A percentile compares a stretch with the other conserved stretches of the same genome.
phyloP scores from a whole-genome alignment of 1,140 invertebrate species.

The Branchinecta lynchi region DNA sequence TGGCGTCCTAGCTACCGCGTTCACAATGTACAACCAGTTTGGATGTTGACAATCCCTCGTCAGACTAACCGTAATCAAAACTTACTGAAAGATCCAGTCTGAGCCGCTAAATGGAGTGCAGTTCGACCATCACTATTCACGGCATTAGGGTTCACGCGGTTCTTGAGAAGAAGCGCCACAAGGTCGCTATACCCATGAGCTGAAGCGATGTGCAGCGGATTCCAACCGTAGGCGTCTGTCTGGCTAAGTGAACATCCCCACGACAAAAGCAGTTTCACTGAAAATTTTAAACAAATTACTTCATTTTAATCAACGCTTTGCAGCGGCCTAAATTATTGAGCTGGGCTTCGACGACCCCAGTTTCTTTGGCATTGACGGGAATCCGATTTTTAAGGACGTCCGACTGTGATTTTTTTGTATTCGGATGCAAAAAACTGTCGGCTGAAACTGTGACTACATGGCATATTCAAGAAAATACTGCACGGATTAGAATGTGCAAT shows the following conservation, averaged over 20 bases:
- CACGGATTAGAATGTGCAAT: too few relatives aligned
- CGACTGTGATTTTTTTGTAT: too few relatives aligned
- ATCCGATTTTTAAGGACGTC: too few relatives aligned
- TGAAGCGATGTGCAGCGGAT: constrained; percentile 27
- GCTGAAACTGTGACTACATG: too few relatives aligned
- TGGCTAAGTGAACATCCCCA: constrained; percentile 27
- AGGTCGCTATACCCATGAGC: constrained; percentile 24
- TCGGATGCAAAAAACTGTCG: too few relatives aligned
- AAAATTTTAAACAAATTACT: constrained; percentile 8
- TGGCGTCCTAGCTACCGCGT: too few relatives aligned
- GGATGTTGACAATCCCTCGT: too few relatives aligned
- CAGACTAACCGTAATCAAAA: too few relatives aligned
- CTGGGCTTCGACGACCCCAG: too few relatives aligned
- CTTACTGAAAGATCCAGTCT: constrained; percentile 6
- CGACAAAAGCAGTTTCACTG: constrained; percentile 25
- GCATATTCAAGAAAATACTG: too few relatives aligned
- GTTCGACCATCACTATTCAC: constrained; percentile 19
- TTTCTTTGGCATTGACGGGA: too few relatives aligned
- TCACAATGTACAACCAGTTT: too few relatives aligned
- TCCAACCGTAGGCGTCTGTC: constrained; percentile 25
- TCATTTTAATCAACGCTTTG: background rate
- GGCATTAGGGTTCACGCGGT: constrained; percentile 19
- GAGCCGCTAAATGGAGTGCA: constrained; percentile 20
- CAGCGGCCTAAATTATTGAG: background rate
- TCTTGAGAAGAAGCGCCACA: constrained; percentile 21